These are phyloP conservation scores for Barypeithes pellucidus DNA, from an alignment of 2,888 invertebrate genomes.

Conservation along the genomic window DNA sequence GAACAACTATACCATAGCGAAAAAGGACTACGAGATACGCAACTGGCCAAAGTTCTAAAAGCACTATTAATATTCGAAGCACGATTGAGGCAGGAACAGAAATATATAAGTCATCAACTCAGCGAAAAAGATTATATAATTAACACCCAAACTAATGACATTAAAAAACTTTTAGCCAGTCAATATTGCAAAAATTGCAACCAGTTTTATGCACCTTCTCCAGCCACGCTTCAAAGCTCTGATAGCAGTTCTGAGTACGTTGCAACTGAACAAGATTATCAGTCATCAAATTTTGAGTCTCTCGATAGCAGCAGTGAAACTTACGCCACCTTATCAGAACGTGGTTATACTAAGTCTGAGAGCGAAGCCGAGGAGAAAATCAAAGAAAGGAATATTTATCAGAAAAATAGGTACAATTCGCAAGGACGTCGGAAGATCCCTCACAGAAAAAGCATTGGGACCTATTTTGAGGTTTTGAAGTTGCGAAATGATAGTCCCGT, in stretches of 20 bases:
- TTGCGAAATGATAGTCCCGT: conserved; percentile 68
- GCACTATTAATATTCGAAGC: conserved; percentile 83
- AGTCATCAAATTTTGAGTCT: conserved; percentile 68
- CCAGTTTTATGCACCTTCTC: conserved; percentile 64
- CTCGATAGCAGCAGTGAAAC: conserved; percentile 69
- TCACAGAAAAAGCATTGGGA: conserved; percentile 67
- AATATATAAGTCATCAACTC: conserved; percentile 79
- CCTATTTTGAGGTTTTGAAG: conserved; percentile 69
- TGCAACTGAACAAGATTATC: conserved; percentile 66
- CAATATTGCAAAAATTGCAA: conserved; percentile 70
- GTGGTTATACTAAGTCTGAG: conserved; percentile 62
- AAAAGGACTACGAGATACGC: conserved; percentile 79
- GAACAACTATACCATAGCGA: conserved; percentile 77
- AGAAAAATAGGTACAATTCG: conserved; percentile 65
- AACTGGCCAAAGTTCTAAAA: conserved; percentile 80
- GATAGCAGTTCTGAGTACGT: conserved; percentile 69
- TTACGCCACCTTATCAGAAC: conserved; percentile 67
- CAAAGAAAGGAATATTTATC: conserved; percentile 59
- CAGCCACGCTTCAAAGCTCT: conserved; percentile 65
- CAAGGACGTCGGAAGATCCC: conserved; percentile 62
- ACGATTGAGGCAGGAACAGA: conserved; percentile 81
- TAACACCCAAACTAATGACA: conserved; percentile 80
- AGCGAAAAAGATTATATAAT: conserved; percentile 83
- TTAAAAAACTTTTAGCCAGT: conserved; percentile 76
- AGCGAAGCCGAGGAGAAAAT: conserved; percentile 55